Conservation (phyloP, 1,140 invertebrate genomes). For the Periplaneta americana region DNA sequence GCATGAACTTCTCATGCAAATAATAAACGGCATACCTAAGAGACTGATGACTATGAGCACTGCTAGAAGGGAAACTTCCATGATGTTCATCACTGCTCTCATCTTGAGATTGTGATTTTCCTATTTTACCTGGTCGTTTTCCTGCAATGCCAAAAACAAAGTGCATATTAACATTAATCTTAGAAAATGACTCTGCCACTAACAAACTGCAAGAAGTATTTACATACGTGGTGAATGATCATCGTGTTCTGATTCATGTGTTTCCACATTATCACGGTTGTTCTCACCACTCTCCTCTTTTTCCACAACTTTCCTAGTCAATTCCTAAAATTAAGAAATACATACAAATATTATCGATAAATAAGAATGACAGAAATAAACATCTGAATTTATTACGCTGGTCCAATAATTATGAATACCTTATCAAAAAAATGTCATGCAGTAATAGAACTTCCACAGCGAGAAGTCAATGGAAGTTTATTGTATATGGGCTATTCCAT, state of each 20-base stretch:
- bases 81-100: slow-evolving; percentile 68
- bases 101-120: slow-evolving; percentile 53
- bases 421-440: too few species aligned
- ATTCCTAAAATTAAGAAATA: slow-evolving; percentile 45
- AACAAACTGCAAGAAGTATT: neutral
- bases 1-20: too few species aligned
- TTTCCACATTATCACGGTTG: slow-evolving; percentile 31
- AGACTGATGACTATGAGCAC: slow-evolving; percentile 30
- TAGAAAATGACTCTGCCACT: neutral
- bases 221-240: slow-evolving; percentile 41
- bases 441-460: too few species aligned
- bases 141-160: neutral
- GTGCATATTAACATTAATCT: neutral
- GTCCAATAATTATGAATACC: too few species aligned
- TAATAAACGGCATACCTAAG: slow-evolving; percentile 30
- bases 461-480: too few species aligned
- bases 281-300: slow-evolving; percentile 43
- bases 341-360: neutral
- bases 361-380: too few species aligned
- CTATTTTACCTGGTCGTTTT: slow-evolving; percentile 24
- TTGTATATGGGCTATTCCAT: too few species aligned
- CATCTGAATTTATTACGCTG: too few species aligned
- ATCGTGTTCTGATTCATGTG: slow-evolving; percentile 40
- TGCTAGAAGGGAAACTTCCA: slow-evolving; percentile 29
- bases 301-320: slow-evolving; percentile 57